These are phyloP conservation scores for Pristionchus maxplancki DNA, from an alignment of 2,888 invertebrate species.

Conservation along the genomic window DNA sequence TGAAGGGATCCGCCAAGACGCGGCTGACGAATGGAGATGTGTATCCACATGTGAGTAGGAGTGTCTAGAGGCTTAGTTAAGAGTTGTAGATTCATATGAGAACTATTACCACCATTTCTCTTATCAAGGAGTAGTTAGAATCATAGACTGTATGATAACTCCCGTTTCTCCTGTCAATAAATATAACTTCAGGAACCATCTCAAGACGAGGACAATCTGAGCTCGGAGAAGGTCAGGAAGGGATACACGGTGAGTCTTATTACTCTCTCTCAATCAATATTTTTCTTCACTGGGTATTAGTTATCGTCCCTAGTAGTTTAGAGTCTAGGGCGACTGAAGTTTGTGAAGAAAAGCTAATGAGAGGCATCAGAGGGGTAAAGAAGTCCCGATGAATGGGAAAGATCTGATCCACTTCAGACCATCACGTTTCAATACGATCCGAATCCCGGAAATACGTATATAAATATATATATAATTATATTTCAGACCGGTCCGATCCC, in stretches of 20 bases:
- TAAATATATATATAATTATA: too few species aligned
- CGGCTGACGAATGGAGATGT: constrained; percentile 1
- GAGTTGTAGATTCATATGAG: too few species aligned
- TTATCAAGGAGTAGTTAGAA: too few species aligned
- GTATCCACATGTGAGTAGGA: not conserved
- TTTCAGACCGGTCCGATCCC: not conserved
- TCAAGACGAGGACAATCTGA: constrained; percentile 49
- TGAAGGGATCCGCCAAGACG: not conserved
- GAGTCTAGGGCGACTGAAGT: too few species aligned
- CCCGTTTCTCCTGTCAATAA: too few species aligned
- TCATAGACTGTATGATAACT: too few species aligned
- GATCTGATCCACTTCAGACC: not conserved
- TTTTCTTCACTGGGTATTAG: not conserved
- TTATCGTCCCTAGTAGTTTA: too few species aligned
- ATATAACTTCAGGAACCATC: not conserved
- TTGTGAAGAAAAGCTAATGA: too few species aligned
- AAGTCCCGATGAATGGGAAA: not conserved
- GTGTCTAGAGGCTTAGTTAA: too few species aligned
- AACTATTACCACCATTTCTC: too few species aligned
- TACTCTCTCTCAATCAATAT: not conserved
- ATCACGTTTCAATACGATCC: too few species aligned
- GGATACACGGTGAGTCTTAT: constrained; percentile 35
- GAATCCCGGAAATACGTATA: too few species aligned
- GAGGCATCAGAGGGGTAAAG: not conserved
- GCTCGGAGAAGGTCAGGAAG: constrained; percentile 22